Conservation (phyloP, 2,113 vertebrate species). For the Rhadina sibilatrix region DNA sequence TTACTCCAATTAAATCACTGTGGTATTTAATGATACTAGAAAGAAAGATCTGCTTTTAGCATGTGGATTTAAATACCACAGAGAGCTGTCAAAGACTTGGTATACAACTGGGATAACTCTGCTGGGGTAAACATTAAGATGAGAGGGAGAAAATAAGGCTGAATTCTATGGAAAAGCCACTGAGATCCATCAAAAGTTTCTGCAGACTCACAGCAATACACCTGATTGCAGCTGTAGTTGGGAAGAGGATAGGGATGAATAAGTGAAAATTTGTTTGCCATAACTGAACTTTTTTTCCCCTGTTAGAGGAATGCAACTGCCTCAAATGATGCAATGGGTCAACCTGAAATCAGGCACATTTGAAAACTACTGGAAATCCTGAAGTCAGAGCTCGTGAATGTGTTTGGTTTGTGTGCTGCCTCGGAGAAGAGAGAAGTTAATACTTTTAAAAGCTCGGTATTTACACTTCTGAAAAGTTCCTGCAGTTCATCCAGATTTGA, state of each 20-base stretch:
- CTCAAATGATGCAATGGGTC: neutral
- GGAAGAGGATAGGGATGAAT: neutral
- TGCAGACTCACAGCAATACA: neutral
- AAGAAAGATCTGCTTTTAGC: neutral
- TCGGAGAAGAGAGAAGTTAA: constrained; percentile 50
- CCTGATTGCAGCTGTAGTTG: neutral
- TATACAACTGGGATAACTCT: neutral
- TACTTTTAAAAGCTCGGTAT: constrained; percentile 31
- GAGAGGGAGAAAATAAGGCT: neutral
- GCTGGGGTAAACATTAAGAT: neutral
- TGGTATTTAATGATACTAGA: neutral
- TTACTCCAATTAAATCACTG: neutral
- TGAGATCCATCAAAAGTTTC: neutral
- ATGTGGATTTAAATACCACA: neutral
- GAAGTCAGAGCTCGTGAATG: constrained; percentile 34
- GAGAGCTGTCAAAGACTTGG: neutral
- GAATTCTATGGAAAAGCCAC: neutral
- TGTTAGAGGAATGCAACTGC: neutral
- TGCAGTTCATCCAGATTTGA: constrained; percentile 29
- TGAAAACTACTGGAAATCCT: constrained; percentile 56
- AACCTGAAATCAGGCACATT: neutral
- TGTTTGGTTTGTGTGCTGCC: constrained; percentile 54
- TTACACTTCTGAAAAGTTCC: constrained; percentile 54
- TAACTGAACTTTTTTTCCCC: neutral
- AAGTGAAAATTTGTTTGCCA: neutral